Evolutionary conservation across 2,888 invertebrate species (phyloP).

Genomic region (Mythimna pallens): DNA sequence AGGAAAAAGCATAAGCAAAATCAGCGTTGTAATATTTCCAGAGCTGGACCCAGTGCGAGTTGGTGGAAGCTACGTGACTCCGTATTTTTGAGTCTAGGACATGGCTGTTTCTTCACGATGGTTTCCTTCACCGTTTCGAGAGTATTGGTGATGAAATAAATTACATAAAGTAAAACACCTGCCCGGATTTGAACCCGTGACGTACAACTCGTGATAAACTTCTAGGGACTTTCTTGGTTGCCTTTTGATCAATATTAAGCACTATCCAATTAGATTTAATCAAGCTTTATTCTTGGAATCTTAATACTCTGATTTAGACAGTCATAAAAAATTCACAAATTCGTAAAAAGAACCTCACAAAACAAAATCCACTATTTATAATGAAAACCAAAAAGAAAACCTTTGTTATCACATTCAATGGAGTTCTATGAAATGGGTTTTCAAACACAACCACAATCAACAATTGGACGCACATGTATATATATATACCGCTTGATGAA

Average conservation of each 20-base stretch:
- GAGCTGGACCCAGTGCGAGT: too few relatives aligned
- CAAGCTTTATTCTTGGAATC: background rate
- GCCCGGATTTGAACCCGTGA: too few relatives aligned
- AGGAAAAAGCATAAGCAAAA: background rate
- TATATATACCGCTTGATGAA: constrained; percentile 8
- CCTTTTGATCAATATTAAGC: background rate
- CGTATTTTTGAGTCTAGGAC: too few relatives aligned
- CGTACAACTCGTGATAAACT: background rate
- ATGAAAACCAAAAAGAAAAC: constrained; percentile 3
- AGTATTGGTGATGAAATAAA: too few relatives aligned
- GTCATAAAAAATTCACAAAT: background rate
- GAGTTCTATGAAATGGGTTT: constrained; percentile 12
- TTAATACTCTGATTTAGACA: background rate
- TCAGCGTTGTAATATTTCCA: too few relatives aligned
- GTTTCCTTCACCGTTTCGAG: too few relatives aligned
- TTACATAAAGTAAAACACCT: too few relatives aligned
- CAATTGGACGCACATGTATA: background rate
- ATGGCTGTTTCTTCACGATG: too few relatives aligned
- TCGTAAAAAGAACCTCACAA: background rate
- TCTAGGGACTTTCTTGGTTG: background rate
- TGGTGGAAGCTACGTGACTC: too few relatives aligned
- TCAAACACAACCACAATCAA: constrained; percentile 15
- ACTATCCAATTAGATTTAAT: background rate
- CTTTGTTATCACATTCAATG: constrained; percentile 20
- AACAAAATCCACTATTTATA: constrained; percentile 5